Percentiles rank a stretch among this genome's conserved stretches.
phyloP scores from a whole-genome alignment of 2,113 vertebrate genomes.

The Platichthys stellatus region DNA sequence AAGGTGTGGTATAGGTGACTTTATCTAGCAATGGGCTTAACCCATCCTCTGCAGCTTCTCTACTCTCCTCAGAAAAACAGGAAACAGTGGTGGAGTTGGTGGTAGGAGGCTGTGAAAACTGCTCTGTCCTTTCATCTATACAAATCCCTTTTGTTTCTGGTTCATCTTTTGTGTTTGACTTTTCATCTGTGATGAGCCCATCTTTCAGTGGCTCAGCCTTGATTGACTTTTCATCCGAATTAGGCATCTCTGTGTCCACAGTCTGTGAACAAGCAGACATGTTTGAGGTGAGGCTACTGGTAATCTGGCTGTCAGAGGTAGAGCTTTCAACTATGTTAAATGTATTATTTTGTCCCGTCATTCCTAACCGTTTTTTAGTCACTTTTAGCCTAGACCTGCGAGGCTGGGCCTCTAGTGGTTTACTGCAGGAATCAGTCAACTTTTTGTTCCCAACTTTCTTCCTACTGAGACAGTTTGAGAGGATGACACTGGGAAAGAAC shows the following conservation, averaged over 20 bases:
- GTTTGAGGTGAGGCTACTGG: conserved; percentile 27
- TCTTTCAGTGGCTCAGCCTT: conserved; percentile 14
- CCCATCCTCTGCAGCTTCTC: conserved; percentile 49
- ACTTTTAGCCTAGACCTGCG: conserved; percentile 88
- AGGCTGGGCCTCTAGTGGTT: conserved; percentile 81
- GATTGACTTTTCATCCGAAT: conserved; percentile 19
- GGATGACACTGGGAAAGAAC: conserved; percentile 98
- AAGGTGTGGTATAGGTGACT: conserved; percentile 83
- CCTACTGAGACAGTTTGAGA: conserved; percentile 95
- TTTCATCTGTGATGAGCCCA: background rate
- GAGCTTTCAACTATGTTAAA: conserved; percentile 58
- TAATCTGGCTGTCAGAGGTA: conserved; percentile 47
- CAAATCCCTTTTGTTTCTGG: conserved; percentile 12
- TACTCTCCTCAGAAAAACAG: conserved; percentile 50
- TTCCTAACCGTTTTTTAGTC: conserved; percentile 84
- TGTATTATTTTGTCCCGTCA: conserved; percentile 76
- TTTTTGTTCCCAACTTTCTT: conserved; percentile 83
- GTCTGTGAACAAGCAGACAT: conserved; percentile 32
- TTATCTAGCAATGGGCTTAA: conserved; percentile 70
- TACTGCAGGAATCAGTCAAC: conserved; percentile 77
- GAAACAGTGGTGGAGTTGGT: conserved; percentile 28
- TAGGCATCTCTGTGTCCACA: conserved; percentile 41
- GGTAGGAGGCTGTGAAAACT: conserved; percentile 2
- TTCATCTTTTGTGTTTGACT: conserved; percentile 13
- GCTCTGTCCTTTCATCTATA: conserved; percentile 32